Evolutionary conservation across 2,888 invertebrate genomes (phyloP).

Genomic region (Amphipoea oculea): DNA sequence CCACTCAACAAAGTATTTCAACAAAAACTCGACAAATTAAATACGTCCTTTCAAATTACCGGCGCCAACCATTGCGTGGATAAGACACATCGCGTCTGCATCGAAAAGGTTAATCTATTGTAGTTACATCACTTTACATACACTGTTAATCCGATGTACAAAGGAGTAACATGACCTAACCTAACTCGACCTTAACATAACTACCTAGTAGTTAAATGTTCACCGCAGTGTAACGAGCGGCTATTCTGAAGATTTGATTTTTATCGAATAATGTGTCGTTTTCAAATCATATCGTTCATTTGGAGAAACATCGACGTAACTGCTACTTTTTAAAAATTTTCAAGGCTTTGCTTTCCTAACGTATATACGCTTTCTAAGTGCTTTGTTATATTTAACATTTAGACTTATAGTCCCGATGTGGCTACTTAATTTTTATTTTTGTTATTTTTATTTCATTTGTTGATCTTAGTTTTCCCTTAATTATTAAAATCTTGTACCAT

Average conservation of each 20-base stretch:
- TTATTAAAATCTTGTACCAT: no score
- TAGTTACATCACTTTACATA: slow-evolving; percentile 42
- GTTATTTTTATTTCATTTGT: no score
- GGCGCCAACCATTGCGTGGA: slow-evolving; percentile 51
- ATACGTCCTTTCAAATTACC: slow-evolving; percentile 28
- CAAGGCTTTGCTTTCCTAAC: no score
- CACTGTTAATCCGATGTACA: slow-evolving; percentile 6
- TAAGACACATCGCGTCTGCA: slow-evolving; percentile 6
- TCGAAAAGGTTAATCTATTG: slow-evolving; percentile 56
- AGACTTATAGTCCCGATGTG: no score
- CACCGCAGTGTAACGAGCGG: slow-evolving; percentile 1
- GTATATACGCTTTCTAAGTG: no score
- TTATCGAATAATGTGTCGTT: neutral
- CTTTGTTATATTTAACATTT: no score
- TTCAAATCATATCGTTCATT: neutral
- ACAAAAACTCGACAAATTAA: slow-evolving; percentile 8
- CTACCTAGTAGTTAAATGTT: slow-evolving; percentile 10
- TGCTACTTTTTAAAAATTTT: no score
- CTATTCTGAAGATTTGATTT: slow-evolving; percentile 9
- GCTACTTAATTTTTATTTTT: no score
- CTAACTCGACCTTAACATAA: slow-evolving; percentile 29
- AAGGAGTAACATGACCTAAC: slow-evolving; percentile 42
- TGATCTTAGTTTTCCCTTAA: no score
- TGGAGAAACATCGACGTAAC: no score
- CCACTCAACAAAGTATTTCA: neutral